phyloP scores from a whole-genome alignment of 2,113 vertebrate species.

The Heterotis niloticus region DNA sequence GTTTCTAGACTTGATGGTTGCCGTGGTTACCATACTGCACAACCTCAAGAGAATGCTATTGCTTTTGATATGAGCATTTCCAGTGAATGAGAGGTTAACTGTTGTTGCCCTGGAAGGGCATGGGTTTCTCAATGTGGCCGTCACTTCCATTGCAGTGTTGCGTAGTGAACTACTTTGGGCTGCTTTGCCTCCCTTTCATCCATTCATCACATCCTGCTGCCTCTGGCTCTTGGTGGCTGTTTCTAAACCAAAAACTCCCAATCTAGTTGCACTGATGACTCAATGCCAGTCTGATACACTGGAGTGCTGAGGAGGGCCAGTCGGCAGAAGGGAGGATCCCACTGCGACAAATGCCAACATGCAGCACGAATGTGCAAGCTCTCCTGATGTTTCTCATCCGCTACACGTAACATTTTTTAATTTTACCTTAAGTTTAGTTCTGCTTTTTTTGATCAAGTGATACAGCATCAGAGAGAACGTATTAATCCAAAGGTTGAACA shows the following conservation, averaged over 20 bases:
- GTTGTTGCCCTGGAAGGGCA: not conserved
- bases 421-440: not conserved
- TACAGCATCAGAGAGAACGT: not conserved
- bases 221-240: not conserved
- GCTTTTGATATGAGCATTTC: not conserved
- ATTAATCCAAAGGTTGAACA: too few relatives aligned
- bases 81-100: not conserved
- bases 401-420: not conserved
- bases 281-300: too few relatives aligned
- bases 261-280: not conserved
- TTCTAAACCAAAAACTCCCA: not conserved
- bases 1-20: not conserved
- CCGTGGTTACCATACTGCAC: slow-evolving; percentile 13
- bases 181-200: not conserved
- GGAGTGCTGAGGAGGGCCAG: too few relatives aligned
- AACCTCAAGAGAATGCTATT: not conserved
- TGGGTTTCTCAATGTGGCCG: not conserved
- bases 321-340: not conserved
- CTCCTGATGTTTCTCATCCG: not conserved
- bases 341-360: not conserved
- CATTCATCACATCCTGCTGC: not conserved
- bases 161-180: not conserved
- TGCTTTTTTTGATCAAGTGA: not conserved
- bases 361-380: not conserved
- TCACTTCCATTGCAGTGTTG: not conserved